Evolutionary conservation across 2,888 invertebrate genomes (phyloP).

Genomic region (Morinoia aosen): DNA sequence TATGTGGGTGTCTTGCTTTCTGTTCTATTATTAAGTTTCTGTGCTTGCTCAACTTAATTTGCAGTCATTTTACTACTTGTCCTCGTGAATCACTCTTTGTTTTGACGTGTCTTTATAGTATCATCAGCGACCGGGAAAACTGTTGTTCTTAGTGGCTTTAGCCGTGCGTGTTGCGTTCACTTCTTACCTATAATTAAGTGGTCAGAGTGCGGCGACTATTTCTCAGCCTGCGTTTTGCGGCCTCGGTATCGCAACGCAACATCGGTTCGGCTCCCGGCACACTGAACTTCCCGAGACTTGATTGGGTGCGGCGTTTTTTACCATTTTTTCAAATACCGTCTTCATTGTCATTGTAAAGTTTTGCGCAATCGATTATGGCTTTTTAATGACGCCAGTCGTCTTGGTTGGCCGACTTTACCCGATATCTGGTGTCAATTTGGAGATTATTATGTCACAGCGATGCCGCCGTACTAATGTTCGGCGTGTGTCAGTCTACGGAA

Average conservation of each 20-base stretch:
- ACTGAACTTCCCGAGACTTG: neutral
- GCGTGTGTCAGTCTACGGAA: neutral
- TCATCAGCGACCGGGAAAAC: neutral
- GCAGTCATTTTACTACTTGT: neutral
- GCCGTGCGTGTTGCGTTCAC: neutral
- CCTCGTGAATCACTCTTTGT: neutral
- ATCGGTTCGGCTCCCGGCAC: neutral
- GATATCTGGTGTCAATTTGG: neutral
- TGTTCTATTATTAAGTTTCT: neutral
- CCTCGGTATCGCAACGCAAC: neutral
- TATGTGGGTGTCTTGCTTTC: neutral
- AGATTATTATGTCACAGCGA: neutral
- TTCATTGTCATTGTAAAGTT: neutral
- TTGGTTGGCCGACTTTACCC: neutral
- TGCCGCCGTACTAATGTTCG: neutral
- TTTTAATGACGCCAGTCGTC: neutral
- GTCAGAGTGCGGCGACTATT: constrained; percentile 12
- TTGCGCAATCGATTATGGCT: neutral
- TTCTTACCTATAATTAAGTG: neutral
- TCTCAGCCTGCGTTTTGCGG: neutral
- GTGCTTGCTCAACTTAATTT: neutral
- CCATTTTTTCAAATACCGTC: neutral
- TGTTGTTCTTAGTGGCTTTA: neutral
- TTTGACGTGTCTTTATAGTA: neutral
- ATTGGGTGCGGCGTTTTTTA: neutral